Percentiles rank a stretch among this genome's conserved stretches.
Evolutionary conservation across 2,113 vertebrate genomes (phyloP).

Genomic region (Sinocyclocheilus rhinocerous): DNA sequence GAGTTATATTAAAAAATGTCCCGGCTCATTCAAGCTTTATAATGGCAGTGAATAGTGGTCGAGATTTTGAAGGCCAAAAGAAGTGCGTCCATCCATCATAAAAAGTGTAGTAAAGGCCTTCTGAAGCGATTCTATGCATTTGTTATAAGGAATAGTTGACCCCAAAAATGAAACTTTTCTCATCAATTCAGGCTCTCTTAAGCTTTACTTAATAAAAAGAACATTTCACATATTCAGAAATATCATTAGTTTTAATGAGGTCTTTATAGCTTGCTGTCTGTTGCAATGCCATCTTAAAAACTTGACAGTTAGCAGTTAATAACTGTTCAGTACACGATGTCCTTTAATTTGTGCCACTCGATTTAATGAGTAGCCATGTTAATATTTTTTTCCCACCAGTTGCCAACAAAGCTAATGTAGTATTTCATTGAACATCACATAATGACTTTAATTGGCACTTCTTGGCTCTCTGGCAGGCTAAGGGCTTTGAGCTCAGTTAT

Average conservation of each 20-base stretch:
- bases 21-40: too few relatives aligned
- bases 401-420: not conserved
- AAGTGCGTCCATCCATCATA: too few relatives aligned
- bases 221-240: not conserved
- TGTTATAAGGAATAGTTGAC: not conserved
- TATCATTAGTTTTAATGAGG: not conserved
- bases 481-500: constrained; percentile 93
- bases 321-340: not conserved
- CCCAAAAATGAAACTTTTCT: not conserved
- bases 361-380: not conserved
- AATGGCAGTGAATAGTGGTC: too few relatives aligned
- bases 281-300: not conserved
- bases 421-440: not conserved
- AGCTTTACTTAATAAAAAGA: not conserved
- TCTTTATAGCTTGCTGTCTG: not conserved
- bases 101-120: too few relatives aligned
- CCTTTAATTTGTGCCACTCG: not conserved
- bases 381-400: not conserved
- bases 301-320: not conserved
- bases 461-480: constrained; percentile 76
- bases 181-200: not conserved
- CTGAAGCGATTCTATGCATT: too few relatives aligned
- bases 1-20: too few relatives aligned
- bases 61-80: too few relatives aligned
- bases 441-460: not conserved